Conservation (phyloP, 1,140 invertebrate species). For the Apis cerana region DNA sequence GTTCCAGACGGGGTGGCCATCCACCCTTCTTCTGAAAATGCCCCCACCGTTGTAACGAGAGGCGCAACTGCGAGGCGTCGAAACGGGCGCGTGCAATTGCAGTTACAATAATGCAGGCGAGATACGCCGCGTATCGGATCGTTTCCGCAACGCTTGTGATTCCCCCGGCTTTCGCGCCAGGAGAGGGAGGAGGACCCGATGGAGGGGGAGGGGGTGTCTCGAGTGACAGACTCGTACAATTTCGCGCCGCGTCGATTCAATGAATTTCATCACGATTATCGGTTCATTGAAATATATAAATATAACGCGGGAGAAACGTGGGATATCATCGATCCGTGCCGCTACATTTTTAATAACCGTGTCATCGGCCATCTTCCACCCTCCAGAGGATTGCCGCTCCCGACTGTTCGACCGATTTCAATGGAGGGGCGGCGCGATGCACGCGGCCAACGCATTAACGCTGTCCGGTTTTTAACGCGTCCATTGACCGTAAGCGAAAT, state of each 20-base stretch:
- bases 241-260: neutral
- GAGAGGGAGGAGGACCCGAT: too few relatives aligned
- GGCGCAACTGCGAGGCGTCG: neutral
- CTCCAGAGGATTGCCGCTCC: neutral
- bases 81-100: neutral
- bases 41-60: too few relatives aligned
- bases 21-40: too few relatives aligned
- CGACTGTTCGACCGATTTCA: neutral
- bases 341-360: constrained; percentile 28
- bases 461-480: constrained; percentile 7
- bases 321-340: neutral
- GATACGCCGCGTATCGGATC: neutral
- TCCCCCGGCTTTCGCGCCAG: neutral
- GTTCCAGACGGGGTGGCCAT: neutral
- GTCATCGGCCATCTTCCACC: neutral
- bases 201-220: neutral
- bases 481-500: neutral
- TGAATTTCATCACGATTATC: neutral
- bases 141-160: neutral
- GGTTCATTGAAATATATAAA: neutral
- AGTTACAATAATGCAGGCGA: neutral
- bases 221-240: neutral
- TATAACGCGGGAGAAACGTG: too few relatives aligned
- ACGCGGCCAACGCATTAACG: neutral
- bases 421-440: neutral